Percentiles rank a stretch among this genome's conserved stretches.
Conservation (phyloP, 1,140 invertebrate genomes). For the Pseudomyrmex pallidus region DNA sequence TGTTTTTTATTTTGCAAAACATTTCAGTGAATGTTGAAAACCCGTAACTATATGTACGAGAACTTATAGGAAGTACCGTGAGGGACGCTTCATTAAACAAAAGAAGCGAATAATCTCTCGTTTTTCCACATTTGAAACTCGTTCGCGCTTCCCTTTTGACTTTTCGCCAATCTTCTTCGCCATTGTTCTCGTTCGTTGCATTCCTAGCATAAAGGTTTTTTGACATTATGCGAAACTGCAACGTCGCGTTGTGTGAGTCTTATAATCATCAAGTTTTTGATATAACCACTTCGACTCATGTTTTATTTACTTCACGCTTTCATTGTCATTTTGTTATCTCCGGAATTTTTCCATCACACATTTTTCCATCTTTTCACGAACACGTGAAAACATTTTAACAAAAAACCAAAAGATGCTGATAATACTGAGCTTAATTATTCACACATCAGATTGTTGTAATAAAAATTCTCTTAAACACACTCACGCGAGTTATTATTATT, state of each 20-base stretch:
- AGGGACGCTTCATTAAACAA: conserved; percentile 15
- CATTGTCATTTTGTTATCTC: not conserved
- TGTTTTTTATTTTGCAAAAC: not conserved
- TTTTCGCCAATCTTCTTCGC: not conserved
- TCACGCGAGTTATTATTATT: conserved; percentile 1
- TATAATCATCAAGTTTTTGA: conserved; percentile 27
- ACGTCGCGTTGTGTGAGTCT: not conserved
- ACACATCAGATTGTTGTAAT: not conserved
- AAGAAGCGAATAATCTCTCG: conserved; percentile 38
- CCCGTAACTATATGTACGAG: too few species aligned
- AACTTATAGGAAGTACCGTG: not conserved
- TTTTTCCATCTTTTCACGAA: not conserved
- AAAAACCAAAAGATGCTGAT: conserved; percentile 3
- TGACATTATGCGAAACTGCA: conserved; percentile 31
- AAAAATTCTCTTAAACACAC: conserved; percentile 23
- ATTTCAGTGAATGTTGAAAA: conserved; percentile 16
- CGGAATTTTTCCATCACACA: conserved; percentile 9
- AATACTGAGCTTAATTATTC: not conserved
- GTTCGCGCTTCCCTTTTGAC: conserved; percentile 37
- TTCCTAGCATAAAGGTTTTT: conserved; percentile 57
- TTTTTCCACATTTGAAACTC: conserved; percentile 22
- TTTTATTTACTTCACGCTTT: conserved; percentile 6
- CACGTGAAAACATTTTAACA: not conserved
- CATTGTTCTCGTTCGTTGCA: conserved; percentile 9
- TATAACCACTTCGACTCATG: not conserved